Base-by-base conservation (phyloP, 53 echinoderm and acorn worm genomes). In the Luidia sarsii region DNA sequence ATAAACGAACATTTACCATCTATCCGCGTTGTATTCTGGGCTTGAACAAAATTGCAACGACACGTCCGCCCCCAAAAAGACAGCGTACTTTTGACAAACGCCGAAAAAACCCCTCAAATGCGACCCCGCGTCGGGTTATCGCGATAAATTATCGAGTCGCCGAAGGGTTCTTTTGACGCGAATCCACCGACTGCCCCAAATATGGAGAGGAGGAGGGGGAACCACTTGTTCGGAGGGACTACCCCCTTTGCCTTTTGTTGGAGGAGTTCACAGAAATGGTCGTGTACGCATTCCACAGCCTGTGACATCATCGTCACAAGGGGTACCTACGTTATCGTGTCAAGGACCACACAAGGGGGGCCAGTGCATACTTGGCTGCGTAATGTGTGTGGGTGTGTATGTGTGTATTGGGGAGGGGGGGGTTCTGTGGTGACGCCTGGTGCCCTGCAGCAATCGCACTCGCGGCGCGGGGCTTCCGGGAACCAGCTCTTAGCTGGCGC, bases 301-400 rank as follows among this genome's bases (percentile, higher is more conserved):
- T 55, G 39, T 77, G 77, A 77, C 77, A 61, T 77, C 77, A 60
- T 61, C 77, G 22, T 31, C n/a, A n/a, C n/a, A n/a, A 30, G 77
- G 62, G 72, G 77, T 77, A 61, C 32, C n/a, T n/a, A n/a, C 77
- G 48, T 43, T 13, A 48, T 60, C 59, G 77, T 59, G 77, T 77
- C 77, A 77, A 77, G 77, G 77, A 77, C 77, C 60, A 60, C 61
- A 41, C 18, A 33, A 16, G 70, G 72, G 60, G 36, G 64, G 14
- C 19, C 20, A 35, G 3, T 65, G 37, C 24, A 35, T 77, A 74
- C 61, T 20, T 45, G 61, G 60, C 46, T 57, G 48, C 24, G n/a
- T n/a, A n/a, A n/a, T n/a, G n/a, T n/a, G n/a, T n/a, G n/a, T n/a
- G n/a, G n/a, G n/a, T n/a, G n/a, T n/a, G n/a, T n/a, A n/a, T n/a